Percentiles rank a stretch among this genome's conserved stretches.
Evolutionary conservation across 2,797 vertebrate species (phyloP).

Genomic region (Scolopax bukidnonensis): DNA sequence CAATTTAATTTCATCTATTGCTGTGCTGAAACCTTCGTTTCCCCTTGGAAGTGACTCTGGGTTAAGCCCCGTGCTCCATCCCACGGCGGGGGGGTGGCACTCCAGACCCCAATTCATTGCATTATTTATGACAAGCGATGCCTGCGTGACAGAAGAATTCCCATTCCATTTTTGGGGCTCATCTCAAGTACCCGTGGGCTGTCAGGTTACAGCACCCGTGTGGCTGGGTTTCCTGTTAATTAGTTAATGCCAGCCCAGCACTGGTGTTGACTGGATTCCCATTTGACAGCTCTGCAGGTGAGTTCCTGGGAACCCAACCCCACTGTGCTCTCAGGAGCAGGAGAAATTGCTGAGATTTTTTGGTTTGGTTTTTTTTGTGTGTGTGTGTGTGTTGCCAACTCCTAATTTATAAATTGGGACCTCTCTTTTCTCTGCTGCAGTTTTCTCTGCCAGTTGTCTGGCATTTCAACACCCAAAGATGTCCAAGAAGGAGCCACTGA

Average conservation of each 20-base stretch:
- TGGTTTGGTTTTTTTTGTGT: background rate
- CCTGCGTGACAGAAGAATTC: background rate
- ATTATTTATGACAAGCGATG: background rate
- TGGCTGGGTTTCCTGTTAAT: background rate
- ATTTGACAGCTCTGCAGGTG: background rate
- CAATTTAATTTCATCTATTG: constrained; percentile 54
- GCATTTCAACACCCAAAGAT: accelerated
- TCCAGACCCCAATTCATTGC: background rate
- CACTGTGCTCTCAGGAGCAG: background rate
- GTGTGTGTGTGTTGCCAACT: background rate
- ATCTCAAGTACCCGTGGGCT: constrained; percentile 28
- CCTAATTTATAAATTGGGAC: background rate
- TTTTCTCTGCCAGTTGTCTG: background rate
- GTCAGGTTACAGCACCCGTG: background rate
- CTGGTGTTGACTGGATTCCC: background rate
- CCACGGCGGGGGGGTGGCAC: background rate
- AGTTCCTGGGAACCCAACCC: background rate
- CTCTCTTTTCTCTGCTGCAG: background rate
- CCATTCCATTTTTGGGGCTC: background rate
- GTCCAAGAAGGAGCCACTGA: background rate
- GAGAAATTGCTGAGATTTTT: background rate
- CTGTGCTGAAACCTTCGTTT: constrained; percentile 35
- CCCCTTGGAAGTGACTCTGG: background rate
- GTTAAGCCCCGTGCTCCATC: background rate
- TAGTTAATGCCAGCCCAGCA: background rate